Evolutionary conservation across 2,888 invertebrate genomes (phyloP).

Genomic region (Euphydryas editha): DNA sequence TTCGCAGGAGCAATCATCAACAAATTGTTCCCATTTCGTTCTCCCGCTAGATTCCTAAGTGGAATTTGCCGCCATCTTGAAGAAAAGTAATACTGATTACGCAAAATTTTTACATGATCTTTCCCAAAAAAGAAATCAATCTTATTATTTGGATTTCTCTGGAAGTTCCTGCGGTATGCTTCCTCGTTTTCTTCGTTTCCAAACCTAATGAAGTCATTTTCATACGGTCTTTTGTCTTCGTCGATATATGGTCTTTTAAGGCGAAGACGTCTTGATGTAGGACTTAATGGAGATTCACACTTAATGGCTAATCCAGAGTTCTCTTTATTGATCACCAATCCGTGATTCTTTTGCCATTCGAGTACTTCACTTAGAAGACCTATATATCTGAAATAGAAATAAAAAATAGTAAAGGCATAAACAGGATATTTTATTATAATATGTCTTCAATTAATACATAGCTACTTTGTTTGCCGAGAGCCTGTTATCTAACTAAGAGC

Average conservation of each 20-base stretch:
- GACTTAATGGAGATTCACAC: constrained; percentile 77
- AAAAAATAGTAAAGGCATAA: not conserved
- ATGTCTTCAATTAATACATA: no score
- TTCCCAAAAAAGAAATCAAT: constrained; percentile 66
- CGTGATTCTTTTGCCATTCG: constrained; percentile 91
- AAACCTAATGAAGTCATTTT: constrained; percentile 57
- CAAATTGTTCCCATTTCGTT: constrained; percentile 86
- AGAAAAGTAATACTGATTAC: constrained; percentile 72
- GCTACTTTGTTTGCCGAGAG: no score
- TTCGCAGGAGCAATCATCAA: constrained; percentile 86
- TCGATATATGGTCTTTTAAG: constrained; percentile 64
- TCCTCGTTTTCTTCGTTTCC: constrained; percentile 77
- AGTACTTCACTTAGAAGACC: constrained; percentile 92
- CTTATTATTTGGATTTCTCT: constrained; percentile 52
- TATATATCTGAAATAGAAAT: constrained; percentile 87
- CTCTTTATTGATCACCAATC: constrained; percentile 73
- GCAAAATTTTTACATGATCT: constrained; percentile 66
- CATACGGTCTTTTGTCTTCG: constrained; percentile 64
- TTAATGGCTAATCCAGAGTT: constrained; percentile 79
- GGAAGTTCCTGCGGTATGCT: constrained; percentile 48
- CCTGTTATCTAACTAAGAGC: no score
- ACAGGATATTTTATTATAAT: no score
- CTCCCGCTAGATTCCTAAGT: constrained; percentile 70
- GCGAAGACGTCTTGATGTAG: constrained; percentile 62
- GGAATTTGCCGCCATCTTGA: constrained; percentile 75